These are phyloP conservation scores for Ooceraea biroi DNA, from an alignment of 1,140 invertebrate genomes.

Conservation along the genomic window DNA sequence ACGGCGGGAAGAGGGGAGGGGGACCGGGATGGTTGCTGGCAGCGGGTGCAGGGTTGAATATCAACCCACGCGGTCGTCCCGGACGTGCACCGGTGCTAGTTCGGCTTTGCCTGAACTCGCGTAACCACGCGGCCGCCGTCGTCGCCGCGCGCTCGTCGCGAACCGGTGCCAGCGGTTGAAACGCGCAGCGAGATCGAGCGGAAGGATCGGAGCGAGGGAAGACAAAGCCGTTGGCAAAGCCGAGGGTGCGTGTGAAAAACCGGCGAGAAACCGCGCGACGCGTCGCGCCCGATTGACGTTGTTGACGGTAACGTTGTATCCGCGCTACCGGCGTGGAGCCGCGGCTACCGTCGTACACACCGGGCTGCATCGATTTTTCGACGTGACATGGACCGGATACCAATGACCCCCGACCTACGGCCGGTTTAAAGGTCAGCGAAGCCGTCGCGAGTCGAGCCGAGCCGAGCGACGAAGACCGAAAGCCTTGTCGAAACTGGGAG, in stretches of 20 bases:
- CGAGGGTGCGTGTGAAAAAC: no score
- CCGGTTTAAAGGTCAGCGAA: constrained; percentile 71
- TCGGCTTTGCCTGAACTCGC: constrained; percentile 69
- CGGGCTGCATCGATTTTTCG: constrained; percentile 73
- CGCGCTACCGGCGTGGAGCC: constrained; percentile 15
- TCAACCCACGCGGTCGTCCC: constrained; percentile 78
- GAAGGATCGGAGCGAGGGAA: no score
- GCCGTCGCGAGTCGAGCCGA: constrained; percentile 49
- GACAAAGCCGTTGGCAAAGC: no score
- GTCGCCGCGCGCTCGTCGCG: constrained; percentile 5
- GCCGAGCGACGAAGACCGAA: not conserved
- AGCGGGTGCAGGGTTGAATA: constrained; percentile 73
- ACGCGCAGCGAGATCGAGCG: no score
- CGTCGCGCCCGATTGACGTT: no score
- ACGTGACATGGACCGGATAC: constrained; percentile 58
- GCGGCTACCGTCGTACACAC: constrained; percentile 39
- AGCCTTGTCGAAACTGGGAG: not conserved
- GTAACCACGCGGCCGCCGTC: constrained; percentile 61
- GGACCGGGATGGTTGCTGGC: constrained; percentile 55
- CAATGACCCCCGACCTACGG: constrained; percentile 73
- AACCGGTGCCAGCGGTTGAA: not conserved
- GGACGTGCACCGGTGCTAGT: constrained; percentile 75
- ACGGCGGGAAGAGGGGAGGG: constrained; percentile 28
- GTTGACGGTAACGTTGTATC: no score
- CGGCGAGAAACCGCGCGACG: no score